A percentile compares a stretch with the other conserved stretches of the same genome.
phyloP scores from a whole-genome alignment of 2,888 invertebrate species.

The Lordiphosa fenestrarum region DNA sequence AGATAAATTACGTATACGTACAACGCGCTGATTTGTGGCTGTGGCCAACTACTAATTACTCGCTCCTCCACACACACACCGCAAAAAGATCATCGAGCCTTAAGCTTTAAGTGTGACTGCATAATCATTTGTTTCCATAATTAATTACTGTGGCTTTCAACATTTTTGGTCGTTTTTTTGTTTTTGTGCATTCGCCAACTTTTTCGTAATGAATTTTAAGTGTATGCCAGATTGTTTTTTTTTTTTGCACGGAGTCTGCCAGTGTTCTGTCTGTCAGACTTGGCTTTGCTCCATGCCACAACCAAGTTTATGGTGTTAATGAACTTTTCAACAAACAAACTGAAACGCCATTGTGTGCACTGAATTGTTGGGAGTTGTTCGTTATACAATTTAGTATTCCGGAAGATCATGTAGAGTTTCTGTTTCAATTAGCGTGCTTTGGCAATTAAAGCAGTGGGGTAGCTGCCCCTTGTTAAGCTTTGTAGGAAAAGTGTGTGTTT shows the following conservation, averaged over 20 bases:
- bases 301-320: constrained; percentile 67
- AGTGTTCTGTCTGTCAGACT: constrained; percentile 39
- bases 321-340: constrained; percentile 49
- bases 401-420: no score
- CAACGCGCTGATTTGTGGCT: constrained; percentile 61
- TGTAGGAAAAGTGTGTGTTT: no score
- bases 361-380: constrained; percentile 5
- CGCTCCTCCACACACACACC: not conserved
- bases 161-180: constrained; percentile 30
- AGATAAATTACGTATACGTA: constrained; percentile 44
- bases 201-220: constrained; percentile 74
- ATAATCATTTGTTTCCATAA: constrained; percentile 69
- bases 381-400: constrained; percentile 3
- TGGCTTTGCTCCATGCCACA: constrained; percentile 47
- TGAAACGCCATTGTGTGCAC: no score
- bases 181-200: constrained; percentile 32
- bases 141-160: constrained; percentile 65
- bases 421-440: no score
- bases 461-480: no score
- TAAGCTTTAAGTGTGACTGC: constrained; percentile 50
- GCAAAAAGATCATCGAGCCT: constrained; percentile 8
- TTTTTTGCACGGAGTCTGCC: constrained; percentile 32
- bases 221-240: constrained; percentile 59
- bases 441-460: no score
- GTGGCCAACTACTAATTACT: constrained; percentile 46